Base-by-base conservation (phyloP, 2,113 vertebrate species). In the Siphamia tubifer region DNA sequence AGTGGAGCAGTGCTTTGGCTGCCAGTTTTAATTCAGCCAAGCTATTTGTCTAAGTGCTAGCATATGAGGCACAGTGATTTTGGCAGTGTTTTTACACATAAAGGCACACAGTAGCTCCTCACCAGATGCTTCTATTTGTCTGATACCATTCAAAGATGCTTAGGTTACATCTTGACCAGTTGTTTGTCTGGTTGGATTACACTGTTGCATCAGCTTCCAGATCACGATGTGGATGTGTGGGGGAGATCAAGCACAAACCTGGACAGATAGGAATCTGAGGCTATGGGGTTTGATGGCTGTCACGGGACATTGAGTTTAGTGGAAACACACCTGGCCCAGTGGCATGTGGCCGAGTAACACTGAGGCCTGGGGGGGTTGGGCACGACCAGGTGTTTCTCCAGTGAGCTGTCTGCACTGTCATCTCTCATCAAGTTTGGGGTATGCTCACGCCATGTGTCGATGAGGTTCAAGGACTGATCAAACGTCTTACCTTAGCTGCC, bases 351-450 rank as follows among this genome's bases (percentile, higher is more conserved):
- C 53, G 35, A 74, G 74, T 38, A 24, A 54, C 10, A 0, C 35
- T 27, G 55, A 76, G 51, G 61, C 25, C 3, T 2, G 17, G 9
- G 27, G 8, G 15, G 31, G 44, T 1, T 13, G 48, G 4, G 32
- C 11, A 44, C 55, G 47, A 55, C 78, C 79, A 87, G 84, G 84
- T 88, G 85, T 84, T 88, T 76, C 68, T 70, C 32, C 56, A 24
- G 53, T 4, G 7, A 71, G 40, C 74, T 79, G 75, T 71, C 77
- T 42, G 43, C 58, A 43, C 55, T 70, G 83, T 81, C 78, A 71
- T 77, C 66, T 51, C 42, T 84, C 58, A 32, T 19, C 20, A 44
- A 74, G 70, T 52, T 27, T 13, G 3, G 4, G 55, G 49, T 68
- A 81, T n/a, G 31, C 23, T 61, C 17, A 2, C 1, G 48, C 56